Evolutionary conservation across 2,888 invertebrate species (phyloP).

Genomic region (Gastracanthus pulcherrimus): DNA sequence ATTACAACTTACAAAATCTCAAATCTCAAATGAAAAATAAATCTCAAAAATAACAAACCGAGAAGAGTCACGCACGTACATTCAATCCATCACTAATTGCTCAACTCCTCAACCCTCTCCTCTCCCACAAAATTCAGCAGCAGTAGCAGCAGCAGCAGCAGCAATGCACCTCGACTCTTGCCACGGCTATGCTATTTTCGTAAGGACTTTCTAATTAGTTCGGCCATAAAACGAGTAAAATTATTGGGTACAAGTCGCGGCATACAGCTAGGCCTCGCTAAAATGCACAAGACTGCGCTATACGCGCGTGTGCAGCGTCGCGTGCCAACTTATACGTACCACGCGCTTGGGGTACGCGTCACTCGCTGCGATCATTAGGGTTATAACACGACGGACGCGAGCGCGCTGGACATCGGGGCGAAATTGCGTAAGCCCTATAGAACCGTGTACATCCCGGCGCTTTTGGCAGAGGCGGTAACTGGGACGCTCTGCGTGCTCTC

Average conservation of each 20-base stretch:
- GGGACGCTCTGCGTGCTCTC: background rate
- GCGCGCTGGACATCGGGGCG: slow-evolving; percentile 13
- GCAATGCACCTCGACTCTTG: background rate
- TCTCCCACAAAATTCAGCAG: too few relatives aligned
- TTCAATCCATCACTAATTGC: too few relatives aligned
- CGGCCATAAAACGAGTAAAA: slow-evolving; percentile 25
- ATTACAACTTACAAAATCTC: too few relatives aligned
- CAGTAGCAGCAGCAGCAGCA: too few relatives aligned
- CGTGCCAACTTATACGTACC: slow-evolving; percentile 15
- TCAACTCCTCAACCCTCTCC: background rate
- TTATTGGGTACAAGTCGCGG: slow-evolving; percentile 14
- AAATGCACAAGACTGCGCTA: background rate
- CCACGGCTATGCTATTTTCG: slow-evolving; percentile 23
- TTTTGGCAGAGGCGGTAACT: slow-evolving; percentile 32
- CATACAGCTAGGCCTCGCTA: too few relatives aligned
- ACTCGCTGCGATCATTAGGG: slow-evolving; percentile 56
- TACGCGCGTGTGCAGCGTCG: background rate
- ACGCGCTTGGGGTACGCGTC: too few relatives aligned
- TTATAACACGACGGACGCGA: slow-evolving; percentile 33
- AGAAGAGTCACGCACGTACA: too few relatives aligned
- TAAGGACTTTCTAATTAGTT: slow-evolving; percentile 26
- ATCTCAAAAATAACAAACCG: too few relatives aligned
- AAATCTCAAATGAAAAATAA: too few relatives aligned
- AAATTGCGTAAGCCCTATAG: slow-evolving; percentile 21
- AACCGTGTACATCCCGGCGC: background rate